Evolutionary conservation across 2,113 vertebrate genomes (phyloP).

Genomic region (Sigmodon hispidus): DNA sequence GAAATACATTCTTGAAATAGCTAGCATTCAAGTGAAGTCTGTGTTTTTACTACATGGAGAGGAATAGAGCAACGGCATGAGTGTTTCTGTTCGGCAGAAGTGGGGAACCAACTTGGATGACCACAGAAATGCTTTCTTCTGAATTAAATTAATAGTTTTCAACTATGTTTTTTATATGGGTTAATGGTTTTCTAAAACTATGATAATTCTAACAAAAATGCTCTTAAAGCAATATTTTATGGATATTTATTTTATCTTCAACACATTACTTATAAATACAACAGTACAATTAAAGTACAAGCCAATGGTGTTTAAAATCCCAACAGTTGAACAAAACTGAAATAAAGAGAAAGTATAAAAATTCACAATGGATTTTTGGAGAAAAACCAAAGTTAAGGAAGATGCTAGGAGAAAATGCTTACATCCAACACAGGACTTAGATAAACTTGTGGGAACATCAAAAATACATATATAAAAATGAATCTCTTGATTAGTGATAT

Average conservation of each 20-base stretch:
- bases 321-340: neutral
- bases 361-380: neutral
- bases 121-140: neutral
- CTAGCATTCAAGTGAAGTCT: constrained; percentile 44
- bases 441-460: neutral
- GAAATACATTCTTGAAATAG: constrained; percentile 40
- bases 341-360: neutral
- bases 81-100: neutral
- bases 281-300: neutral
- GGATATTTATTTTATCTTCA: neutral
- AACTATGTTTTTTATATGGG: neutral
- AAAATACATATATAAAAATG: neutral
- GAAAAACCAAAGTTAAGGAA: neutral
- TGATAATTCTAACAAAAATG: neutral
- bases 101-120: neutral
- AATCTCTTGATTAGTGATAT: neutral
- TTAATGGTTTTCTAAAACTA: neutral
- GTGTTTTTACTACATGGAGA: neutral
- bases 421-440: neutral
- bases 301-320: neutral
- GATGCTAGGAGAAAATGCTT: neutral
- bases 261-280: neutral
- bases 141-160: neutral
- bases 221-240: neutral
- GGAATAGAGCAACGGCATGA: neutral